Percentiles rank a stretch among this genome's conserved stretches.
Evolutionary conservation across 1,140 invertebrate genomes (phyloP).

Genomic region (Drosophila subpulchrella): DNA sequence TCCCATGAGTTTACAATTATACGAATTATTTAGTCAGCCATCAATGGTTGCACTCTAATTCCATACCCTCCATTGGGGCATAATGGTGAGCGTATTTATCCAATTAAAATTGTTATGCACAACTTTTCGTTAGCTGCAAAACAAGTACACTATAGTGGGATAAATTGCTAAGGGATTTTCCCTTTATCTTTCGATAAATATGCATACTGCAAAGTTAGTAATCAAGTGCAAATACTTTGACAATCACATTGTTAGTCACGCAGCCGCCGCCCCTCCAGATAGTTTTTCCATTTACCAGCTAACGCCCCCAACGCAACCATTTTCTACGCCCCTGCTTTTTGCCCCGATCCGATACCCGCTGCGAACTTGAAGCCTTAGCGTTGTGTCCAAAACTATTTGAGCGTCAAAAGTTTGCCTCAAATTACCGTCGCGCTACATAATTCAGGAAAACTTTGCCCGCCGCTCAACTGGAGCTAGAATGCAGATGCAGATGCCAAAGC

Average conservation of each 20-base stretch:
- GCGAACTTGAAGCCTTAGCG: constrained; percentile 24
- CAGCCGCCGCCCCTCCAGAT: background rate
- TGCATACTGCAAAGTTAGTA: constrained; percentile 45
- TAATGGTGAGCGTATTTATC: background rate
- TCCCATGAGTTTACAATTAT: background rate
- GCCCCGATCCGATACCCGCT: constrained; percentile 5
- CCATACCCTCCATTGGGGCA: background rate
- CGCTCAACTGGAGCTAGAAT: constrained; percentile 27
- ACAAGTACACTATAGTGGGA: background rate
- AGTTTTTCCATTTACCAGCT: constrained; percentile 38
- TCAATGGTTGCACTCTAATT: too few species aligned
- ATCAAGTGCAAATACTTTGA: constrained; percentile 61
- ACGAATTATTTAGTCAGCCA: too few species aligned
- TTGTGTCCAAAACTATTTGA: constrained; percentile 68
- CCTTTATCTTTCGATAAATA: constrained; percentile 29
- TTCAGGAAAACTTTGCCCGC: constrained; percentile 62
- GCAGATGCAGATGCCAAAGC: constrained; percentile 24
- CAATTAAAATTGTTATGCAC: constrained; percentile 8
- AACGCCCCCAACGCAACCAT: background rate
- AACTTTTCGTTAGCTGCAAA: background rate
- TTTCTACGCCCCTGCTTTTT: background rate
- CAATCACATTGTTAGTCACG: constrained; percentile 51
- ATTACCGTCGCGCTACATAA: constrained; percentile 79
- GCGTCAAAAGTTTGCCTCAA: constrained; percentile 75
- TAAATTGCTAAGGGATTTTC: constrained; percentile 8